Evolutionary conservation across 2,888 invertebrate genomes (phyloP), one percentile per base, ranked within the genome.

Genomic region (Rhyacophila evoluta): DNA sequence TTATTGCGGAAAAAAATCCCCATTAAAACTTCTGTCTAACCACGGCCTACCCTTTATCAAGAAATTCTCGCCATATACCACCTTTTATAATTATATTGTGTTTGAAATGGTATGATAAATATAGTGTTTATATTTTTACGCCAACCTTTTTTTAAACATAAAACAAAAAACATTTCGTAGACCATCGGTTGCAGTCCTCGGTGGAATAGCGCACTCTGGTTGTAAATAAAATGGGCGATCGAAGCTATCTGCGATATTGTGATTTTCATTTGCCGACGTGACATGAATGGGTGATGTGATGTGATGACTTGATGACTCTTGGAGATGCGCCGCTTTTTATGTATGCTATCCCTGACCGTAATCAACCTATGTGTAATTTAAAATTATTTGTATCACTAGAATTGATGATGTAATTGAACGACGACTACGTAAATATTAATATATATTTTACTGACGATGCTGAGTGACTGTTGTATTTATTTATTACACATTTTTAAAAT

Each of bases 321-420:
- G 1, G 55, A 55, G 55, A 55, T 55, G 55, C 55, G 19, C 55
- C 19, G 55, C 19, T 39, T 55, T 55, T 55, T 55, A 55, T 55
- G 55, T 55, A 55, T 55, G 55, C 55, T 19, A 55, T 55, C 55
- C 55, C 55, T 55, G 55, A 55, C 55, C 55, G 55, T 55, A 55
- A 55, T 55, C 19, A 55, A 25, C 10, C 0, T 55, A 19, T 55
- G 6, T 25, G 55, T 55, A 25, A 55, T 55, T 55, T 55, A 19
- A 55, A 4, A 19, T 55, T 55, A 55, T 55, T 55, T 55, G 55
- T 55, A 55, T 55, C 55, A 19, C 19, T n/a, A 55, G 55, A 19
- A 19, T 55, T 19, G 15, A 19, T 55, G 55, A 55, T 4, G 55
- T 55, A 55, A 55, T 55, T 2, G 55, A 55, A 3, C 15, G 19